Evolutionary conservation across 92 coral and sea anemone species (phyloP).

Genomic region (Porites evermanni): DNA sequence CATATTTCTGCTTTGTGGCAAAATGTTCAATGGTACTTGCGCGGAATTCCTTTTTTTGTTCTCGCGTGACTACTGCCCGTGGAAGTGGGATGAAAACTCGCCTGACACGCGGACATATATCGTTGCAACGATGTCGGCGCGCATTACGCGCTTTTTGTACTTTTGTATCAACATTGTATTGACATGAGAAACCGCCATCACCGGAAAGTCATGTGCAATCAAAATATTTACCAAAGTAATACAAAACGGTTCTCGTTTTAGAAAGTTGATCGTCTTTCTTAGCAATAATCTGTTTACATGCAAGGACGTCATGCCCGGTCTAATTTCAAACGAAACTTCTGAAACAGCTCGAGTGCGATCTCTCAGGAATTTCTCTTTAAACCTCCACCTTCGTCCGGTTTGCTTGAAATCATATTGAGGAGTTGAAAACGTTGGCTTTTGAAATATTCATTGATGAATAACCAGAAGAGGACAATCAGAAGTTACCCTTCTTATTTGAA

Average conservation of each 20-base stretch:
- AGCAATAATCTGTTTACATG: conserved; percentile 14
- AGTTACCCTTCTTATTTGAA: too few relatives aligned
- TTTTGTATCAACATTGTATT: not conserved
- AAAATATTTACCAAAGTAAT: conserved; percentile 5
- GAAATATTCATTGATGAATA: too few relatives aligned
- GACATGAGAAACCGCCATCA: not conserved
- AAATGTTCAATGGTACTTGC: not conserved
- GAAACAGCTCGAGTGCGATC: too few relatives aligned
- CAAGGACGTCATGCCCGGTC: not conserved
- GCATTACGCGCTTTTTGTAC: not conserved
- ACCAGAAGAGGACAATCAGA: too few relatives aligned
- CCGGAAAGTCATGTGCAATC: not conserved
- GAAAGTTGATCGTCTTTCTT: conserved; percentile 5
- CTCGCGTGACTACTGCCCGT: not conserved
- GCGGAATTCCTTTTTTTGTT: not conserved
- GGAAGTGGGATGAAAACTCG: not conserved
- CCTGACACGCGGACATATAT: not conserved
- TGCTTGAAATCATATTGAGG: too few relatives aligned
- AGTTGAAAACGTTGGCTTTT: too few relatives aligned
- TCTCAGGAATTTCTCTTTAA: too few relatives aligned
- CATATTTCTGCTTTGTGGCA: not conserved
- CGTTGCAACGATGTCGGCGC: not conserved
- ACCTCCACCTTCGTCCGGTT: too few relatives aligned
- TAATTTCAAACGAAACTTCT: too few relatives aligned
- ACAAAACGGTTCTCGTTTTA: not conserved